Evolutionary conservation across 2,888 invertebrate genomes (phyloP).

Genomic region (Dynastes tityus): DNA sequence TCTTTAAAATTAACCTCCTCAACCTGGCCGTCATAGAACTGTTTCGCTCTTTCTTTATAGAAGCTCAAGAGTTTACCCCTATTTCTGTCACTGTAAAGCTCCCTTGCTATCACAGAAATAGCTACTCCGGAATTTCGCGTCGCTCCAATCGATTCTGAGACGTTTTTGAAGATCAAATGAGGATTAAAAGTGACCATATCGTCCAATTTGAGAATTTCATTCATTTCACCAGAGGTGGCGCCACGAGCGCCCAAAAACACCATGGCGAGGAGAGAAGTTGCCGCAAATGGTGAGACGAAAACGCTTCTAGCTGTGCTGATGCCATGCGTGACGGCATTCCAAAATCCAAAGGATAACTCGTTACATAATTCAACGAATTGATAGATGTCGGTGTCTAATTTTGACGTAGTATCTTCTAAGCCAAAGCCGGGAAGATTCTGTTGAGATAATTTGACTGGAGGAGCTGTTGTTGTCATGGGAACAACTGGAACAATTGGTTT

Average conservation of each 20-base stretch:
- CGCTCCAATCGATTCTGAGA: slow-evolving; percentile 85
- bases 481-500: slow-evolving; percentile 44
- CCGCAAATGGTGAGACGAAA: slow-evolving; percentile 87
- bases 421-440: slow-evolving; percentile 78
- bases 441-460: slow-evolving; percentile 72
- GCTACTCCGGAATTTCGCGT: slow-evolving; percentile 81
- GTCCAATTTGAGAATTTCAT: slow-evolving; percentile 87
- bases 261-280: slow-evolving; percentile 91
- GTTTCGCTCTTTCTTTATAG: slow-evolving; percentile 90
- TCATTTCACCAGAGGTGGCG: slow-evolving; percentile 92
- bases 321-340: slow-evolving; percentile 81
- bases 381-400: slow-evolving; percentile 82
- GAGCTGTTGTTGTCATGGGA: slow-evolving; percentile 60
- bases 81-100: slow-evolving; percentile 86
- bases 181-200: slow-evolving; percentile 94
- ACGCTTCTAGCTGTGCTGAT: slow-evolving; percentile 85
- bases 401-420: slow-evolving; percentile 82
- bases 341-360: slow-evolving; percentile 88
- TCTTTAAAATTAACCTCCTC: slow-evolving; percentile 89
- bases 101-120: slow-evolving; percentile 85
- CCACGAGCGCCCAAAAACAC: slow-evolving; percentile 91
- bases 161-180: slow-evolving; percentile 88
- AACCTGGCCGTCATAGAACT: slow-evolving; percentile 90
- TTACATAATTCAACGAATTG: slow-evolving; percentile 87
- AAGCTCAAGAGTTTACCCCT: slow-evolving; percentile 88